Base-by-base conservation (phyloP, 92 coral and sea anemone genomes). In the Phenganax subtilis region DNA sequence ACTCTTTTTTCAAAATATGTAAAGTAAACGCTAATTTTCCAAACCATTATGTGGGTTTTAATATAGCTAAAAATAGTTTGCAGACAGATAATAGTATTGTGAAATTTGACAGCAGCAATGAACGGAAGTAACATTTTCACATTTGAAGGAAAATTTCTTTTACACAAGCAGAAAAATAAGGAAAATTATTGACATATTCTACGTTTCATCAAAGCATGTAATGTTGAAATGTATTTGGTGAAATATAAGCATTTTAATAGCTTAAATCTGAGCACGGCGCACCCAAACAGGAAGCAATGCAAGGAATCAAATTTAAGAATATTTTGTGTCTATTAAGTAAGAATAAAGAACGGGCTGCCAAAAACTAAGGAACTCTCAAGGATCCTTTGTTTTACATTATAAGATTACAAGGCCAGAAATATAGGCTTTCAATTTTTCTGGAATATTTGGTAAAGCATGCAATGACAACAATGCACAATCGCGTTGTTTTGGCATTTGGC, bases 401-500 rank as follows among this genome's bases (percentile, higher is more conserved):
- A 25, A 66, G 72, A 30, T 66, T 66, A 30, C 47, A 66, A 66
- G 72, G 51, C 51, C 51, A 27, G 11, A 5, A 51, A 37, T 29
- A 25, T 25, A 30, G 30, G 31, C 44, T 61, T 61, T 0, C 31
- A 12, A 66, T 66, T 20, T 66, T 15, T 5, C 16, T 3, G 72
- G 9, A 30, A 66, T 66, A 66, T 66, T 25, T 66, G 11, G 44
- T 66, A 66, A 66, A 66, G 11, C 44, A 66, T 37, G 25, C 11
- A 15, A 3, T 20, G 52, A 10, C 57, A 52, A 29, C 12, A 55
- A 12, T 72, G 27, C 27, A 10, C 20, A 29, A 54, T n/a, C 30
- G 1, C 61, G 55, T 16, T 75, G 79, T 54, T 55, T 53, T 75
- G 79, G 79, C 79, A 75, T 75, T 51, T 75, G 59, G 14, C 76